Base-by-base conservation (phyloP, 1,140 invertebrate species). In the Mya arenaria region DNA sequence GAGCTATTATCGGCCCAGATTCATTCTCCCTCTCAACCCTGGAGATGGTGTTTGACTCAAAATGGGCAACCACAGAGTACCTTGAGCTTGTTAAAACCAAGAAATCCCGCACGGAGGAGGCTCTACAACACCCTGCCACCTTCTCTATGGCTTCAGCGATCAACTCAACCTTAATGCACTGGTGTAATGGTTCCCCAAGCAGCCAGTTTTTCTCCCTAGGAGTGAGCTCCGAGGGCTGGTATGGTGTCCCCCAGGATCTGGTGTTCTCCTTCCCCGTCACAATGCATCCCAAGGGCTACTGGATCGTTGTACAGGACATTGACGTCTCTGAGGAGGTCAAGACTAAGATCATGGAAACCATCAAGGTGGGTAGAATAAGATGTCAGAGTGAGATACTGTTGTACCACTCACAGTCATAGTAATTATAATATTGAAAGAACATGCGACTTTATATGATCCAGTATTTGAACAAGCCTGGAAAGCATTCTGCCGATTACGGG, bases 221-320 rank as follows among this genome's bases (percentile, higher is more conserved):
- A 13, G 87, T 92, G 4, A 85, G 65, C 17, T 92, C 91, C n/a
- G 89, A 92, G 62, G 91, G 92, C 34, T 92, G 90, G 90, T 93
- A 92, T 86, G 90, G 82, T 48, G 84, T 93, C 4, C 92, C 92
- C 15, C 87, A 89, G 41, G 92, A 88, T 8, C 58, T 91, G 13
- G 89, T 91, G 4, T 93, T 89, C 66, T 92, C 90, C 13, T 89
- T 89, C 52, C 92, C 92, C 30, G 91, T 92, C 5, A 90, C 82
- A 4, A 83, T 92, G 75, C 66, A 85, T 52, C 85, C 88, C 6
- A 87, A 89, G 60, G 92, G 92, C 58, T 86, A 89, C 75, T 92
- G 90, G 89, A 80, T 56, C 74, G 90, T 92, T 5, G 87, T 91
- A 8, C 85, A 91, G 48, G 92, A 92, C 80, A 84, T 92, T 44